Evolutionary conservation across 2,888 invertebrate species (phyloP).

Genomic region (Thecocarcelia acutangulata): DNA sequence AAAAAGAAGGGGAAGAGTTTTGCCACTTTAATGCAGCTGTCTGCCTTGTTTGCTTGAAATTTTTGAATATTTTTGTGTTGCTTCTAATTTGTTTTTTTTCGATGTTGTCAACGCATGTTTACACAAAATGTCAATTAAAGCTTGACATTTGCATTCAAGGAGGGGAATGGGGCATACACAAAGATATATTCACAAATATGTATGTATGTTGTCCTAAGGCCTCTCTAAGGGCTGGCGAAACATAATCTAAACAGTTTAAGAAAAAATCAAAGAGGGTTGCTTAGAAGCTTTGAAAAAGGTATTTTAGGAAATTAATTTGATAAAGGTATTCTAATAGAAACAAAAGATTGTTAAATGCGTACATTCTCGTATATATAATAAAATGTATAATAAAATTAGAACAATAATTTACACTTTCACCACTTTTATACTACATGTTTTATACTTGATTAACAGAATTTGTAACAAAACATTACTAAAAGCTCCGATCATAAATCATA

Average conservation of each 20-base stretch:
- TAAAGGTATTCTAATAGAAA: too few species aligned
- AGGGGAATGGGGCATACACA: neutral
- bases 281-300: too few species aligned
- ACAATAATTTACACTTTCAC: too few species aligned
- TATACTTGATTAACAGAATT: neutral
- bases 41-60: slow-evolving; percentile 36
- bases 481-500: slow-evolving; percentile 55
- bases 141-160: neutral
- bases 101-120: slow-evolving; percentile 38
- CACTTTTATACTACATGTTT: too few species aligned
- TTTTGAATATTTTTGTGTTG: slow-evolving; percentile 24
- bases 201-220: slow-evolving; percentile 23
- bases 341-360: too few species aligned
- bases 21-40: slow-evolving; percentile 57
- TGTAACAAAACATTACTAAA: slow-evolving; percentile 10
- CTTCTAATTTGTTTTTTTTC: slow-evolving; percentile 37
- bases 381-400: too few species aligned
- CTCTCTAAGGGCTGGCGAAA: slow-evolving; percentile 36
- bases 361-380: too few species aligned
- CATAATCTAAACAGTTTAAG: slow-evolving; percentile 24
- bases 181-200: slow-evolving; percentile 32
- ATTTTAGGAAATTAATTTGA: too few species aligned
- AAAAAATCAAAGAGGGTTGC: too few species aligned
- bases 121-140: slow-evolving; percentile 67
- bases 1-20: neutral